Conservation (phyloP, 2,797 vertebrate genomes). For the Podarcis lilfordi region DNA sequence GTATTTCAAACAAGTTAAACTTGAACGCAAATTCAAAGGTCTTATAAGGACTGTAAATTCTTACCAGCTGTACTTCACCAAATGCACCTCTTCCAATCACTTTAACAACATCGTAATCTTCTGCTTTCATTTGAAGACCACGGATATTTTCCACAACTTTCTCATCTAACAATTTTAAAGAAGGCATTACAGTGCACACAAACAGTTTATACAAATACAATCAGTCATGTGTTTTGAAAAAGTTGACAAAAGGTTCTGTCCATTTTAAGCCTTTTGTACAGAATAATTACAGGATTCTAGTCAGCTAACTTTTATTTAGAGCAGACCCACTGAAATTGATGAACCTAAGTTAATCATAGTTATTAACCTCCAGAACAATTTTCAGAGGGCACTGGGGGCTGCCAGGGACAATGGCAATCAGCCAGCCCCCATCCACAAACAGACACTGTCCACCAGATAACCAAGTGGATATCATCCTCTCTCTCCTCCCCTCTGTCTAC, state of each 20-base stretch:
- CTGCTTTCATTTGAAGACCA: conserved; percentile 95
- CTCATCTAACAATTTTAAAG: conserved; percentile 84
- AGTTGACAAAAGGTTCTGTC: neutral
- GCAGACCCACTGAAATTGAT: no score
- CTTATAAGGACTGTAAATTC: conserved; percentile 51
- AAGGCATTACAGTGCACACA: neutral
- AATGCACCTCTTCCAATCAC: conserved; percentile 99
- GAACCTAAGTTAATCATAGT: no score
- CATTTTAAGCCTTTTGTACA: neutral
- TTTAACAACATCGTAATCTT: conserved; percentile 98
- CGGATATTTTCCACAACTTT: conserved; percentile 89
- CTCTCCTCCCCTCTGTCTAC: no score
- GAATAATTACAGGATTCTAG: neutral
- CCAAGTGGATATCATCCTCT: no score
- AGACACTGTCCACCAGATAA: no score
- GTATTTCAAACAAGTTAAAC: neutral
- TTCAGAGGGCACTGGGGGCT: no score
- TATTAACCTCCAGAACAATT: no score
- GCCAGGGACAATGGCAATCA: no score
- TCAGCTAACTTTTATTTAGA: no score
- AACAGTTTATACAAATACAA: neutral
- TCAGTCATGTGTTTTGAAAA: conserved; percentile 31
- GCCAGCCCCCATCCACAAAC: no score
- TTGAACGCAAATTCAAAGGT: neutral
- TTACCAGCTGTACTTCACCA: conserved; percentile 98